These are phyloP conservation scores for Actenoides hombroni DNA, from an alignment of 2,113 vertebrate species.

Conservation along the genomic window DNA sequence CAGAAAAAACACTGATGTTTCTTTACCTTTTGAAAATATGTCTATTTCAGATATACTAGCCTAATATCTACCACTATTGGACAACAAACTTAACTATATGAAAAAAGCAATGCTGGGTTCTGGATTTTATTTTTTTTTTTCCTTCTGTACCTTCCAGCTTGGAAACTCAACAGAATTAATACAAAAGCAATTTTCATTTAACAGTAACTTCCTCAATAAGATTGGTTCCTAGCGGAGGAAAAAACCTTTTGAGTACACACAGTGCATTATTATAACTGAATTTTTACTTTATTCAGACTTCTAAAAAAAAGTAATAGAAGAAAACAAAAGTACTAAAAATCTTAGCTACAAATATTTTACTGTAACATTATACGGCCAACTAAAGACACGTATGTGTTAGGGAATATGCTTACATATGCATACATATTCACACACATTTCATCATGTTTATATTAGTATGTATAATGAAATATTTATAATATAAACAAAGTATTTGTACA, in stretches of 20 bases:
- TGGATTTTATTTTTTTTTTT: not conserved
- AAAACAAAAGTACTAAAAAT: not conserved
- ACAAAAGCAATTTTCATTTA: not conserved
- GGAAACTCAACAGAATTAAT: not conserved
- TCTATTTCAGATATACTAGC: not conserved
- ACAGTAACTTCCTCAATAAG: not conserved
- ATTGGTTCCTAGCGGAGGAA: not conserved
- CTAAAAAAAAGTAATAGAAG: not conserved
- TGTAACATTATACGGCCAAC: not conserved
- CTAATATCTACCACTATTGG: not conserved
- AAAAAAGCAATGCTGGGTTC: not conserved
- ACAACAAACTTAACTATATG: not conserved
- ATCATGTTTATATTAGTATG: too few relatives aligned
- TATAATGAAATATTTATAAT: not conserved
- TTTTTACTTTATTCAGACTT: not conserved
- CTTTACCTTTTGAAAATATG: not conserved
- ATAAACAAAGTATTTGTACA: not conserved
- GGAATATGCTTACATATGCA: not conserved
- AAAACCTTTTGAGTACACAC: not conserved
- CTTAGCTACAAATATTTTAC: not conserved
- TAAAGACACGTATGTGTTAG: not conserved
- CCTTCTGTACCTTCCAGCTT: not conserved
- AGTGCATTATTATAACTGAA: not conserved
- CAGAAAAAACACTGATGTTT: not conserved
- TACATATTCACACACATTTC: not conserved